phyloP scores from a whole-genome alignment of 2,888 invertebrate species.

The Galerucella nymphaeae region DNA sequence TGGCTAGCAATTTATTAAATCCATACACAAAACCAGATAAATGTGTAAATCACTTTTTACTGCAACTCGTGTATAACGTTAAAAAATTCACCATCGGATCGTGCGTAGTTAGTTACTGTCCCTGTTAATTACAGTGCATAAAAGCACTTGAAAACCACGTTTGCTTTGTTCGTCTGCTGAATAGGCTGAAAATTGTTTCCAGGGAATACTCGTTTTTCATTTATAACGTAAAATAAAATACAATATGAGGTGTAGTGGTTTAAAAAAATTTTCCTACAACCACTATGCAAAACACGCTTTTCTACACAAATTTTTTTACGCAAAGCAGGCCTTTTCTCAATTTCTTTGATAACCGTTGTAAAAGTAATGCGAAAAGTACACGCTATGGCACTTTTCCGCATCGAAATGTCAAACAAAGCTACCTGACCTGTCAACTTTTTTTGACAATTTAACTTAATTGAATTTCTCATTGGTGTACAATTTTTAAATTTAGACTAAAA shows the following conservation, averaged over 20 bases:
- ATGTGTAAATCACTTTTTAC: slow-evolving; percentile 1
- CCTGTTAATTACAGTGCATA: slow-evolving; percentile 16
- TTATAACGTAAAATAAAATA: slow-evolving; percentile 13
- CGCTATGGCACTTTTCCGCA: no score
- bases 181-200: slow-evolving; percentile 12
- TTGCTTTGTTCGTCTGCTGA: slow-evolving; percentile 1
- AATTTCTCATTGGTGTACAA: no score
- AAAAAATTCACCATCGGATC: slow-evolving; percentile 9
- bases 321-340: no score
- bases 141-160: slow-evolving; percentile 16
- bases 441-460: no score
- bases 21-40: not conserved
- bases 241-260: not conserved
- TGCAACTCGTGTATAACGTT: not conserved
- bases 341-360: no score
- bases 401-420: no score
- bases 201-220: not conserved
- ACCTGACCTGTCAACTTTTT: no score
- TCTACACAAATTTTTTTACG: no score
- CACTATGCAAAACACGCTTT: no score
- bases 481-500: no score
- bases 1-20: not conserved
- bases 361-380: no score
- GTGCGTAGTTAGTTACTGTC: slow-evolving; percentile 17
- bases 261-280: not conserved